Percentiles rank a stretch among this genome's conserved stretches.
phyloP scores from a whole-genome alignment of 1,140 invertebrate species.

The Armadillidium nasatum region DNA sequence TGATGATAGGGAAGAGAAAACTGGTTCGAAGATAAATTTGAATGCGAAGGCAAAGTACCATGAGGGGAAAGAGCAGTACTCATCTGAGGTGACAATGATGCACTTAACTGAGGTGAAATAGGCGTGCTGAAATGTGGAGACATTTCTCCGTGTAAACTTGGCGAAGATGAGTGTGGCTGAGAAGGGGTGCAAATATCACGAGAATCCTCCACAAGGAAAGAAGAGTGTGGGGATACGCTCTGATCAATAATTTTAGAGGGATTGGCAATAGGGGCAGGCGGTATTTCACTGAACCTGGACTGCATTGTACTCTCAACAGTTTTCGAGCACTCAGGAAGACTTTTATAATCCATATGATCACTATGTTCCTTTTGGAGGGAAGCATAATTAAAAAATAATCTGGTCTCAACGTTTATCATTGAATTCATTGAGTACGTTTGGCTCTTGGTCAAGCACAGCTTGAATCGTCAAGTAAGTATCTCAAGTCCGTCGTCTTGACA shows the following conservation, averaged over 20 bases:
- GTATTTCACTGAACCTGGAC: neutral
- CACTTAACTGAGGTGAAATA: neutral
- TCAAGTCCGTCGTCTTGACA: no score
- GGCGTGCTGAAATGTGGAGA: neutral
- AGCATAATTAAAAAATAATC: no score
- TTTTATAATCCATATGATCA: no score
- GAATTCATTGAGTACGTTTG: no score
- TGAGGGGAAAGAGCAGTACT: neutral
- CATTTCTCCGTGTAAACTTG: no score
- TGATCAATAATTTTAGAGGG: neutral
- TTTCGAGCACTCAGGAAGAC: no score
- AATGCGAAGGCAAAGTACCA: neutral
- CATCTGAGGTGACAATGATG: neutral
- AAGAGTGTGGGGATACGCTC: neutral
- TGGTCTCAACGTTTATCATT: no score
- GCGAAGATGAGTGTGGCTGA: neutral
- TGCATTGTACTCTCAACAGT: neutral
- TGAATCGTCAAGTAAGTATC: no score
- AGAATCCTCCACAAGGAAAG: neutral
- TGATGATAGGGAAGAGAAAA: neutral
- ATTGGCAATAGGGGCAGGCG: conserved; percentile 12
- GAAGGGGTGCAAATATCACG: neutral
- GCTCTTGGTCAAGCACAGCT: no score
- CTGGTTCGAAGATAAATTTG: neutral
- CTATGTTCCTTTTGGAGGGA: no score